These are phyloP conservation scores for Uloborus plumipes DNA, from an alignment of 2,888 invertebrate species.

Conservation along the genomic window DNA sequence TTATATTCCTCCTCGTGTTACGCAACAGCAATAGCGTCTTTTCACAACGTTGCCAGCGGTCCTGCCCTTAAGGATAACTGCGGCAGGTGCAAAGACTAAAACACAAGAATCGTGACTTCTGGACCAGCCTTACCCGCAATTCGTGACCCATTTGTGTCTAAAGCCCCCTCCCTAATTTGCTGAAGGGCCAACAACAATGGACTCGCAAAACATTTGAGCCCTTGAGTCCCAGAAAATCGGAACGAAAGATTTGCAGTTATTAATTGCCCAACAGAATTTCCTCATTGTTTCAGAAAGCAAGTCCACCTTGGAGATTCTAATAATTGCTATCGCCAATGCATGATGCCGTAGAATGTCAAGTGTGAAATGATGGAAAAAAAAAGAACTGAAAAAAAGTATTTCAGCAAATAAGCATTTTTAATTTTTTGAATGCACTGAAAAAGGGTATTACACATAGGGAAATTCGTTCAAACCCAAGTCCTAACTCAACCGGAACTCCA, in stretches of 20 bases:
- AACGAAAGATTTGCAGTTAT: conserved; percentile 27
- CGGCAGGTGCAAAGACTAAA: conserved; percentile 55
- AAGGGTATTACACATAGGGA: too few relatives aligned
- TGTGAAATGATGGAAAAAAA: too few relatives aligned
- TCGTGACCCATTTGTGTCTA: conserved; percentile 58
- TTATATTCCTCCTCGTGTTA: too few relatives aligned
- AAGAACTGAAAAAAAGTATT: too few relatives aligned
- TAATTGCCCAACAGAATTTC: conserved; percentile 24
- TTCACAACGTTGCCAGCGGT: conserved; percentile 18
- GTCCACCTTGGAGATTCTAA: too few relatives aligned
- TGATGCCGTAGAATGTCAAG: too few relatives aligned
- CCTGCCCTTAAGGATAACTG: conserved; percentile 42
- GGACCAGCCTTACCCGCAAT: conserved; percentile 31
- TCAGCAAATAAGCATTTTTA: too few relatives aligned
- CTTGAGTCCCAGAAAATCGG: conserved; percentile 14
- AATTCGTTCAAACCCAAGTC: too few relatives aligned
- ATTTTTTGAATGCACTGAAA: too few relatives aligned
- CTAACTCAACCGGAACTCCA: too few relatives aligned
- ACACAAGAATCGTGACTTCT: conserved; percentile 35
- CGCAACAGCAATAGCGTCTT: too few relatives aligned
- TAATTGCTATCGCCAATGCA: too few relatives aligned
- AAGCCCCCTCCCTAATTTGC: conserved; percentile 8
- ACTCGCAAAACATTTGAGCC: neutral
- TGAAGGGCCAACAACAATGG: conserved; percentile 30
- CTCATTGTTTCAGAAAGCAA: conserved; percentile 27